Conservation (phyloP, 2,888 invertebrate species). For the Volucella inflata region DNA sequence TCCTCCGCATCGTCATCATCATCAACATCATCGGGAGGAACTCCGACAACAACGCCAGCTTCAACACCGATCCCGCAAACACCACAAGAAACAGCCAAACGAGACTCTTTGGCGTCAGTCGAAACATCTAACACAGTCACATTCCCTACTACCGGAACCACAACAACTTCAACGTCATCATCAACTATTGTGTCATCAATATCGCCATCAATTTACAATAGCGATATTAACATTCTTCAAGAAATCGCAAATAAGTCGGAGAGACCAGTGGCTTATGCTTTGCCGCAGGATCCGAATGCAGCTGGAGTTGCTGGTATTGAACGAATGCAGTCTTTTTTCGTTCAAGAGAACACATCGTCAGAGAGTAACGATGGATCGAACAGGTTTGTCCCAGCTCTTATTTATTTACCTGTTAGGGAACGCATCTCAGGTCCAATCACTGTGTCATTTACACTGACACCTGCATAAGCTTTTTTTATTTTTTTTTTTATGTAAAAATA, state of each 20-base stretch:
- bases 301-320: constrained; percentile 78
- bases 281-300: constrained; percentile 84
- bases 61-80: constrained; percentile 78
- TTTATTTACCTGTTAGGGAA: constrained; percentile 96
- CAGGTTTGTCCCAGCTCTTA: constrained; percentile 94
- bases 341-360: constrained; percentile 86
- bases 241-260: constrained; percentile 82
- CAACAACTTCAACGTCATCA: constrained; percentile 65
- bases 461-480: constrained; percentile 87
- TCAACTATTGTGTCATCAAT: constrained; percentile 61
- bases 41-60: constrained; percentile 86
- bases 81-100: constrained; percentile 77
- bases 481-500: constrained; percentile 27
- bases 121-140: constrained; percentile 67
- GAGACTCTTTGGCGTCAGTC: constrained; percentile 65
- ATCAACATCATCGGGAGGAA: constrained; percentile 81
- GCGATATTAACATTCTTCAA: constrained; percentile 76
- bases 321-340: constrained; percentile 96
- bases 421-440: constrained; percentile 93
- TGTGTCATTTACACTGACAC: constrained; percentile 96
- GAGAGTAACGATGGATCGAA: constrained; percentile 73
- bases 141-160: constrained; percentile 58
- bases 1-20: constrained; percentile 80
- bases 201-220: constrained; percentile 45
- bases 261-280: constrained; percentile 87